Evolutionary conservation across 2,797 vertebrate genomes (phyloP).

Genomic region (Lagocephalus sceleratus): DNA sequence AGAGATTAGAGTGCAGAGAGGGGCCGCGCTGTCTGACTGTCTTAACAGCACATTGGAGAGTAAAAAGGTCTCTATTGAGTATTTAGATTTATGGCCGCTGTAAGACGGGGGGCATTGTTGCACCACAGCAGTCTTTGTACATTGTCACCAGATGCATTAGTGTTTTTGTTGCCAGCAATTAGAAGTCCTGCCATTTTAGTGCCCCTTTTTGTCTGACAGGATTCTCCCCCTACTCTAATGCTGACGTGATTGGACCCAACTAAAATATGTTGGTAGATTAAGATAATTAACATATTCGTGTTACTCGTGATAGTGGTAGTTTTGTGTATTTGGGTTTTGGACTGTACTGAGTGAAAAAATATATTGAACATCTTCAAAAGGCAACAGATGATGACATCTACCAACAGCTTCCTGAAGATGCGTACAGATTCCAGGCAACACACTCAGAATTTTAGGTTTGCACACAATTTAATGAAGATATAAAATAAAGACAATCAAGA

Average conservation of each 20-base stretch:
- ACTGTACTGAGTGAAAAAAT: background rate
- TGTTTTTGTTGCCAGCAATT: constrained; percentile 65
- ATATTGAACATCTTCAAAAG: constrained; percentile 74
- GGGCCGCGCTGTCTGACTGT: constrained; percentile 49
- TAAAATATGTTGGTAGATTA: constrained; percentile 10
- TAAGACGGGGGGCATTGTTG: constrained; percentile 67
- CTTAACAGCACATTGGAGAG: constrained; percentile 59
- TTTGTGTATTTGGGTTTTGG: constrained; percentile 14
- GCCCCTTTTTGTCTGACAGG: constrained; percentile 51
- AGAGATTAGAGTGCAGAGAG: constrained; percentile 51
- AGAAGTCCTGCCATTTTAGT: constrained; percentile 57
- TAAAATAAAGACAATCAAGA: too few relatives aligned
- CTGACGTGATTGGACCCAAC: constrained; percentile 35
- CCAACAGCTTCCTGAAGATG: constrained; percentile 76
- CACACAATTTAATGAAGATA: too few relatives aligned
- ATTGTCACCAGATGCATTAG: constrained; percentile 60
- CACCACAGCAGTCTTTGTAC: constrained; percentile 61
- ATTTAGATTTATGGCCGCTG: constrained; percentile 70
- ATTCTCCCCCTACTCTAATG: constrained; percentile 36
- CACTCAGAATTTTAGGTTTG: constrained; percentile 81
- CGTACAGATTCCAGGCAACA: constrained; percentile 73
- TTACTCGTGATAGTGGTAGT: constrained; percentile 3
- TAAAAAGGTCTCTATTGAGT: constrained; percentile 69
- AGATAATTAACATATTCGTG: constrained; percentile 15
- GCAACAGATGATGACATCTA: constrained; percentile 78